A percentile compares a stretch with the other conserved stretches of the same genome.
phyloP scores from a whole-genome alignment of 2,888 invertebrate species.

The Muschampia plurimacula region DNA sequence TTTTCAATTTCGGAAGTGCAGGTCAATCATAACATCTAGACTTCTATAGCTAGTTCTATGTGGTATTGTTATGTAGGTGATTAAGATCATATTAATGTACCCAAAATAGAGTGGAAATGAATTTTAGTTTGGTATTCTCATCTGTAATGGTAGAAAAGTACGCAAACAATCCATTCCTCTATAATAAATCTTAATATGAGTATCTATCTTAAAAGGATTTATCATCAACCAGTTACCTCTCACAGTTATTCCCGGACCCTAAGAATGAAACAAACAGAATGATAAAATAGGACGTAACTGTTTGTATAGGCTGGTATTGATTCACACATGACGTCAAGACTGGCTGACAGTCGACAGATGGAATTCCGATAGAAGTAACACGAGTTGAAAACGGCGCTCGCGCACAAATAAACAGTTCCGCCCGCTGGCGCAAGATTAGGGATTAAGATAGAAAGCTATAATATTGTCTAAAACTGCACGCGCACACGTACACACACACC shows the following conservation, averaged over 20 bases:
- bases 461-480: too few relatives aligned
- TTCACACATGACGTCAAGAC: slow-evolving; percentile 9
- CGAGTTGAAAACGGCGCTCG: slow-evolving; percentile 4
- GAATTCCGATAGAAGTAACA: background rate
- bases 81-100: too few relatives aligned
- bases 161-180: too few relatives aligned
- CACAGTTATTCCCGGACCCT: background rate
- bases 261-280: background rate
- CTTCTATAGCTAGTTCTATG: too few relatives aligned
- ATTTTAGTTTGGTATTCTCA: too few relatives aligned
- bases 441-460: background rate
- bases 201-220: background rate
- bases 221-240: background rate
- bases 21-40: too few relatives aligned
- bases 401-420: slow-evolving; percentile 3
- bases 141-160: too few relatives aligned
- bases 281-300: slow-evolving; percentile 9
- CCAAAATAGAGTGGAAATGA: too few relatives aligned
- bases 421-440: background rate
- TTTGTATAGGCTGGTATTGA: background rate
- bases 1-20: too few relatives aligned
- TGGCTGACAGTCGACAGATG: slow-evolving; percentile 4
- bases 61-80: too few relatives aligned
- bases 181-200: too few relatives aligned
- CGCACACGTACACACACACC: too few relatives aligned